Percentiles rank a stretch among this genome's conserved stretches.
These are phyloP conservation scores for Haliclona indistincta DNA, from an alignment of 37 sponge, comb jelly and placozoan genomes.

Conservation along the genomic window DNA sequence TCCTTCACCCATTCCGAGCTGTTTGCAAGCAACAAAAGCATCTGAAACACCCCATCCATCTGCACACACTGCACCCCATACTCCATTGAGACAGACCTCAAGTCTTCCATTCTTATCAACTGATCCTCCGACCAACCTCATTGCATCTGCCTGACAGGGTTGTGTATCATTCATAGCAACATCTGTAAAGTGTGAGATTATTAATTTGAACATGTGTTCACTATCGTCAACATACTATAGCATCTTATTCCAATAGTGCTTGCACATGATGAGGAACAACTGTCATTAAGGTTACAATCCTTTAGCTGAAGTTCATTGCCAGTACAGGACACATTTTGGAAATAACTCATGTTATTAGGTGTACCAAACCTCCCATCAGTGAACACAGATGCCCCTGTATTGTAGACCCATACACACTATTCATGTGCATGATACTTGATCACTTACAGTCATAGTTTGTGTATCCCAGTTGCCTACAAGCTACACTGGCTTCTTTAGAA, in stretches of 20 bases:
- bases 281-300: not conserved
- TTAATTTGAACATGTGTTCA: not conserved
- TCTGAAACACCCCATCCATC: conserved; percentile 1
- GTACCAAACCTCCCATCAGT: not conserved
- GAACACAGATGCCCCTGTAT: not conserved
- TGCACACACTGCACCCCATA: conserved; percentile 3
- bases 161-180: not conserved
- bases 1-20: not conserved
- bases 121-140: not conserved
- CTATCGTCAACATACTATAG: not conserved
- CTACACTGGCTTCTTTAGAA: conserved; percentile 45
- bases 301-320: not conserved
- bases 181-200: not conserved
- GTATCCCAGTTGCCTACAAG: conserved; percentile 51
- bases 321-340: conserved; percentile 1
- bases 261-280: not conserved
- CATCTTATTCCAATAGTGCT: conserved; percentile 5
- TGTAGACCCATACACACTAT: not conserved
- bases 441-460: conserved; percentile 8
- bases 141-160: not conserved
- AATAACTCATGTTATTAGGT: conserved; percentile 1
- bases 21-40: conserved; percentile 1
- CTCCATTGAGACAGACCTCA: conserved; percentile 6
- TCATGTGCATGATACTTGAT: not conserved
- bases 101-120: not conserved